phyloP scores from a whole-genome alignment of 2,797 vertebrate species.

The Tapera naevia region DNA sequence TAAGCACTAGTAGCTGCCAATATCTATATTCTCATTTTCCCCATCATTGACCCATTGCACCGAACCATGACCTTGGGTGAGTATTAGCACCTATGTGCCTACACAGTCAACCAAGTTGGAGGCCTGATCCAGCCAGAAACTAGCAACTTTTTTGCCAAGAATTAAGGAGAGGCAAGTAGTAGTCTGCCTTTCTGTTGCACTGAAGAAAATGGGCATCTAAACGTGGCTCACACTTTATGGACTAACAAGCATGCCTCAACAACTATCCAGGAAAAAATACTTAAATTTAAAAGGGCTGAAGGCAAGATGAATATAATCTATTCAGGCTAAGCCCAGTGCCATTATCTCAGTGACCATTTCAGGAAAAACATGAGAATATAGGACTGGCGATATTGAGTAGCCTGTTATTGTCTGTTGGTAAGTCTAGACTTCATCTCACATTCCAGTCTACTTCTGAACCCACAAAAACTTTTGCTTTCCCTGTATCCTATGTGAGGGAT shows the following conservation, averaged over 20 bases:
- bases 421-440: neutral
- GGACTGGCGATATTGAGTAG: neutral
- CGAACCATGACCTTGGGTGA: neutral
- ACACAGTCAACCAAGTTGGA: neutral
- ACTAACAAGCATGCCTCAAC: neutral
- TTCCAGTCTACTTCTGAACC: neutral
- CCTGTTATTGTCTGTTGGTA: neutral
- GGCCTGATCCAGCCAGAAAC: neutral
- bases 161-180: neutral
- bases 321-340: neutral
- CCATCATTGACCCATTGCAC: neutral
- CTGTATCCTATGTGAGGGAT: accelerated
- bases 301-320: neutral
- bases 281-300: neutral
- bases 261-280: neutral
- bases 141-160: neutral
- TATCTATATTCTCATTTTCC: neutral
- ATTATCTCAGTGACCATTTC: neutral
- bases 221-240: neutral
- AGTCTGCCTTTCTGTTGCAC: neutral
- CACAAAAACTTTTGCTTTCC: neutral
- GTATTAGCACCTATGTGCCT: neutral
- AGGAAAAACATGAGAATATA: neutral
- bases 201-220: neutral
- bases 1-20: neutral